Conservation (phyloP, 1,140 invertebrate genomes). For the Anagrus nilaparvatae region DNA sequence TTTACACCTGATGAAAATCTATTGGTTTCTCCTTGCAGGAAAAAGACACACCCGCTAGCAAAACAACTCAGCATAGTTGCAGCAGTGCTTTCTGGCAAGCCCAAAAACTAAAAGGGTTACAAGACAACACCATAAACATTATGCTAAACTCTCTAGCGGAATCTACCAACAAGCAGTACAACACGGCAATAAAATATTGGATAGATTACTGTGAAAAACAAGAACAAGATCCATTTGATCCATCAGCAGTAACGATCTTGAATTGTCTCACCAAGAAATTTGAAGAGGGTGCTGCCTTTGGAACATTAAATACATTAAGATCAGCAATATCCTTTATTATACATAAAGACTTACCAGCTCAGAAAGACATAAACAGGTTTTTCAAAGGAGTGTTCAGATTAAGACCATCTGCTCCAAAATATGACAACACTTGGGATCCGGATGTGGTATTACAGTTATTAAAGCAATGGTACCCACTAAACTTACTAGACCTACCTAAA, state of each 20-base stretch:
- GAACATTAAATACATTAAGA: slow-evolving; percentile 17
- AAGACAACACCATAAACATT: neutral
- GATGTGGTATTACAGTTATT: slow-evolving; percentile 9
- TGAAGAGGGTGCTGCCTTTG: slow-evolving; percentile 18
- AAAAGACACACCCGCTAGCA: neutral
- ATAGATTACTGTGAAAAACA: neutral
- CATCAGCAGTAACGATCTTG: neutral
- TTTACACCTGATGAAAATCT: neutral
- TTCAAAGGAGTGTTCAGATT: slow-evolving; percentile 22
- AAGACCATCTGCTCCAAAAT: slow-evolving; percentile 20
- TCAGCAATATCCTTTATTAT: slow-evolving; percentile 16
- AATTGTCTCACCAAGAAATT: slow-evolving; percentile 11
- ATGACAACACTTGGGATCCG: slow-evolving; percentile 21
- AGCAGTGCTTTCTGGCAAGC: slow-evolving; percentile 12
- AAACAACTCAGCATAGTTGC: neutral
- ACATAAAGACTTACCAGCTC: neutral
- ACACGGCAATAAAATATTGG: slow-evolving; percentile 5
- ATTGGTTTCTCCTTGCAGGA: neutral
- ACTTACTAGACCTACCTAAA: neutral
- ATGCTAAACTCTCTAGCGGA: slow-evolving; percentile 11
- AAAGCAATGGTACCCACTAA: slow-evolving; percentile 10
- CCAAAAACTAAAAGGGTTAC: slow-evolving; percentile 3
- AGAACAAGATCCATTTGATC: neutral
- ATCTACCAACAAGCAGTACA: slow-evolving; percentile 11
- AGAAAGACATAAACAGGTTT: slow-evolving; percentile 17